Base-by-base conservation (phyloP, 2,113 vertebrate genomes). In the Sterna hirundo region DNA sequence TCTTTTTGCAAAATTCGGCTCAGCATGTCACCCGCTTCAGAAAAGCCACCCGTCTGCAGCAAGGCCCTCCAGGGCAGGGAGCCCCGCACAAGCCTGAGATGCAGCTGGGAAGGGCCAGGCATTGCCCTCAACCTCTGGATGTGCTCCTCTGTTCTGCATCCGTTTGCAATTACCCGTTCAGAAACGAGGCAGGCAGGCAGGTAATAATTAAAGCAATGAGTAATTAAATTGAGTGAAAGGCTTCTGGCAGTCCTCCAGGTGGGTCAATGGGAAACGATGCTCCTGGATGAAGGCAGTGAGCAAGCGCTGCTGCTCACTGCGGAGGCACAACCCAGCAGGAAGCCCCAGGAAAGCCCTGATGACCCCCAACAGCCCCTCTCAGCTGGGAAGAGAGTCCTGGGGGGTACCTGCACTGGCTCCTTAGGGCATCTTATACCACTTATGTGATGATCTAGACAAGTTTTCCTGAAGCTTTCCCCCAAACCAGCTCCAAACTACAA, bases 231-330 rank as follows among this genome's bases (percentile, higher is more conserved):
- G 21, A 95, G 90, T 75, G 92, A 75, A 86, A 94, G 87, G 55
- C 34, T 89, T 13, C 87, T 96, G 95, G 96, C 90, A 58, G 14
- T 1, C 20, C 1, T 74, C 96, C 95, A 96, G 82, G 36, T 84
- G 84, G 81, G 92, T 87, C 74, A 93, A 7, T 2, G 13, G 66
- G 83, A 75, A 71, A 44, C 0, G 3, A 29, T 10, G 66, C 72
- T 83, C 76, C 29, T 2, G 81, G 87, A 9, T 13, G 55, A 27
- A 44, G 70, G 77, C 34, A 14, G 19, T 4, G 72, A 64, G 2
- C 25, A 25, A 51, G 10, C 21, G 18, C 49, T 38, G 71, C 64
- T 22, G 88, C 60, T 69, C 23, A 11, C 60, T 6, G 0, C 0
- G 3, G 60, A 78, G 61, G 36, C 32, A 51, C 42, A 38, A 10